Percentiles rank a stretch among this genome's conserved stretches.
Evolutionary conservation across 2,113 vertebrate species (phyloP).

Genomic region (Camelus bactrianus): DNA sequence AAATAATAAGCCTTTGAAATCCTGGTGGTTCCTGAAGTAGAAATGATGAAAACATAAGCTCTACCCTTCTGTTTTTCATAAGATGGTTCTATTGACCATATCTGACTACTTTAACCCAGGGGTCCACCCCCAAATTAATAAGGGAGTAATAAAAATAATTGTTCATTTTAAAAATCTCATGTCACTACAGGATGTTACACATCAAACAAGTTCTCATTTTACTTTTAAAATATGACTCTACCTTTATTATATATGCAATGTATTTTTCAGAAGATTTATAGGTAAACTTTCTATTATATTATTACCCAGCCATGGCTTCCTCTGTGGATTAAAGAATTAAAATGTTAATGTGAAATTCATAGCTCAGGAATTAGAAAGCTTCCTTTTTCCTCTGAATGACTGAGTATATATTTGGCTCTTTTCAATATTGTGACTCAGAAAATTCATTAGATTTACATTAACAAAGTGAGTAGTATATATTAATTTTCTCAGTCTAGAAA

Average conservation of each 20-base stretch:
- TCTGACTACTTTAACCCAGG: conserved; percentile 44
- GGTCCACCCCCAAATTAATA: conserved; percentile 56
- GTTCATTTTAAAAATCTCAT: conserved; percentile 60
- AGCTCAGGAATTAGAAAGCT: conserved; percentile 69
- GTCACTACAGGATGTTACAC: conserved; percentile 67
- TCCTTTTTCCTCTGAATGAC: conserved; percentile 74
- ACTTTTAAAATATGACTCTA: conserved; percentile 74
- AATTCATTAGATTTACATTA: conserved; percentile 78
- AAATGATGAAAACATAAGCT: conserved; percentile 15
- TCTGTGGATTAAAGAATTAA: conserved; percentile 83
- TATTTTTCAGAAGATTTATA: conserved; percentile 81
- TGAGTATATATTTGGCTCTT: conserved; percentile 67
- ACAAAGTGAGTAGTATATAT: conserved; percentile 48
- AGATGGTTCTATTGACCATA: not conserved
- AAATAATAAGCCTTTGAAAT: conserved; percentile 2
- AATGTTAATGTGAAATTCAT: conserved; percentile 81
- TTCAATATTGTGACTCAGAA: conserved; percentile 63
- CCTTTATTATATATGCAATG: conserved; percentile 69
- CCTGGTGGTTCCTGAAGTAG: not conserved
- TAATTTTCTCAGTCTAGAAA: conserved; percentile 46
- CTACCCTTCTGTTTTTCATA: not conserved
- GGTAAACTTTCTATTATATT: conserved; percentile 74
- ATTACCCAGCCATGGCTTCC: conserved; percentile 75
- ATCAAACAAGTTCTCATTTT: conserved; percentile 77
- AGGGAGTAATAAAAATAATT: conserved; percentile 62